These are phyloP conservation scores for Phyllotis vaccarum DNA, from an alignment of 2,797 vertebrate genomes.

Conservation along the genomic window DNA sequence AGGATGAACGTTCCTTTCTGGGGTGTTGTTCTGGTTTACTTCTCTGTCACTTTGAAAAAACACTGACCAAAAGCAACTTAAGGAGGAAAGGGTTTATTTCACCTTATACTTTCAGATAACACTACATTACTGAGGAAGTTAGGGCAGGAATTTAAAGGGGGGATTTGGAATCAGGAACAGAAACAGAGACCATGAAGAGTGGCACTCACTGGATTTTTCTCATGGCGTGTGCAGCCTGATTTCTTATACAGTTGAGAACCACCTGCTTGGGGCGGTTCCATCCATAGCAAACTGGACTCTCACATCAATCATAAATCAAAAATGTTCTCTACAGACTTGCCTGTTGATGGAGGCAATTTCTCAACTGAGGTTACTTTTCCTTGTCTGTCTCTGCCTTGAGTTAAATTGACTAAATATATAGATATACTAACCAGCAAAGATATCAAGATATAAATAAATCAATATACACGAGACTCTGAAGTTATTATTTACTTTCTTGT, in stretches of 20 bases:
- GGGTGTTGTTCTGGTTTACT: not conserved
- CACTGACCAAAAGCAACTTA: not conserved
- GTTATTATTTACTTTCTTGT: not conserved
- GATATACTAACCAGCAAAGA: not conserved
- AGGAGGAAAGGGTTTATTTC: not conserved
- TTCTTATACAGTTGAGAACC: not conserved
- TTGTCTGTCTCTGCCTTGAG: not conserved
- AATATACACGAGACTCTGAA: not conserved
- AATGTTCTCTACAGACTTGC: not conserved
- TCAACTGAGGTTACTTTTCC: not conserved
- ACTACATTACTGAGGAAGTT: not conserved
- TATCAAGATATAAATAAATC: not conserved
- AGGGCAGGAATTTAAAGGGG: not conserved
- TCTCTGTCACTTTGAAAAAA: not conserved
- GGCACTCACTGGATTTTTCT: not conserved
- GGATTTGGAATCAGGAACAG: not conserved
- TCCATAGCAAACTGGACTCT: not conserved
- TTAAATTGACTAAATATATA: not conserved
- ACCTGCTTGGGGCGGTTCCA: no score
- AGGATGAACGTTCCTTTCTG: not conserved
- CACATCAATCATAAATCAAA: not conserved
- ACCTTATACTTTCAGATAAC: not conserved
- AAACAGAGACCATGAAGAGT: not conserved
- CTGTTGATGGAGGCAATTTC: not conserved
- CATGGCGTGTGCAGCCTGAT: not conserved